These are phyloP conservation scores for Drosophila melanosoma DNA, from an alignment of 2,888 invertebrate genomes.

Conservation along the genomic window DNA sequence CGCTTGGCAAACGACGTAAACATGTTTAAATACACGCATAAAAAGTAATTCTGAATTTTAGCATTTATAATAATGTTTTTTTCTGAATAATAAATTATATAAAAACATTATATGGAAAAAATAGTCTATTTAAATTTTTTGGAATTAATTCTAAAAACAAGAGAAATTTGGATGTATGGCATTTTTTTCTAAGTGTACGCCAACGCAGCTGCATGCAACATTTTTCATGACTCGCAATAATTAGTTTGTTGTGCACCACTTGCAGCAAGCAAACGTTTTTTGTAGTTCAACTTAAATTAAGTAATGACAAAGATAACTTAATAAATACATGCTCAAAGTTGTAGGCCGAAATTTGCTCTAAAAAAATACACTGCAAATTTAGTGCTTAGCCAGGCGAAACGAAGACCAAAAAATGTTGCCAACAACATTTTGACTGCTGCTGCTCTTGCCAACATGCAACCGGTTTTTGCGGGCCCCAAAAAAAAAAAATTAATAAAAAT, in stretches of 20 bases:
- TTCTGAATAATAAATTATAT: not conserved
- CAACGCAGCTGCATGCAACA: constrained; percentile 40
- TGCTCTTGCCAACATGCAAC: constrained; percentile 25
- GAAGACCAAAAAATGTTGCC: not conserved
- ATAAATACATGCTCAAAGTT: not conserved
- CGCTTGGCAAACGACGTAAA: not conserved
- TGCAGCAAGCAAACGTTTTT: not conserved
- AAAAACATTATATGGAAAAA: not conserved
- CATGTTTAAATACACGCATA: not conserved
- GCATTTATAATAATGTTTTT: not conserved
- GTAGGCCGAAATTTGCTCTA: not conserved
- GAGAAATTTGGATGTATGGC: not conserved
- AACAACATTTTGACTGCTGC: not conserved
- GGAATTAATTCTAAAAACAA: not conserved
- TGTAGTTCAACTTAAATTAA: not conserved
- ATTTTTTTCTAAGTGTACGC: not conserved
- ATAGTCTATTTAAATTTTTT: not conserved
- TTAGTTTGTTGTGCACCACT: constrained; percentile 2
- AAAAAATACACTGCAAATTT: not conserved
- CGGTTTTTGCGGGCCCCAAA: constrained; percentile 35
- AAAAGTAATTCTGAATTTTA: not conserved
- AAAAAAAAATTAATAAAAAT: not conserved
- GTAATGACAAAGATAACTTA: not conserved
- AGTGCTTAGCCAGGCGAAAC: not conserved
- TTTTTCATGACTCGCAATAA: not conserved